Percentiles rank a stretch among this genome's conserved stretches.
Evolutionary conservation across 1,140 invertebrate genomes (phyloP).

Genomic region (Brachionus rotundiformis): DNA sequence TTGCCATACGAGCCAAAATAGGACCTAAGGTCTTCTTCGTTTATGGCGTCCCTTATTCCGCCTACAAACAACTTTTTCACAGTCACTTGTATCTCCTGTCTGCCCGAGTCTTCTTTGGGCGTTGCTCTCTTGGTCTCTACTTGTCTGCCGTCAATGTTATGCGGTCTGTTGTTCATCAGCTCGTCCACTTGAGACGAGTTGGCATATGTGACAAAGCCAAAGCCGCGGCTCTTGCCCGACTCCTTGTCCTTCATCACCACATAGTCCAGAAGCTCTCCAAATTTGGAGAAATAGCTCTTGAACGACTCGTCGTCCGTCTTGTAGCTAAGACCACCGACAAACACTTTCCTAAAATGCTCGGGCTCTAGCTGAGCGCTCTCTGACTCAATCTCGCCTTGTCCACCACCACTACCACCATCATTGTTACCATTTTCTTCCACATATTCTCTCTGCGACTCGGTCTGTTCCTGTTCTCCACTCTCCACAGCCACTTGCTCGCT

Average conservation of each 20-base stretch:
- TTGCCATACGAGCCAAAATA: conserved; percentile 77
- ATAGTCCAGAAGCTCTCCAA: conserved; percentile 32
- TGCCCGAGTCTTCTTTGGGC: conserved; percentile 83
- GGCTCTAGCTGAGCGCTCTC: conserved; percentile 7
- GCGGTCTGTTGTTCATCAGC: conserved; percentile 82
- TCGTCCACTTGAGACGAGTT: conserved; percentile 87
- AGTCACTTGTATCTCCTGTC: conserved; percentile 84
- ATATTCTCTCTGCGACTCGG: not conserved
- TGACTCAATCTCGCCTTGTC: not conserved
- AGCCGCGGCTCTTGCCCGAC: conserved; percentile 65
- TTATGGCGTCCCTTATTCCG: conserved; percentile 70
- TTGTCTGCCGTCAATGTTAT: conserved; percentile 77
- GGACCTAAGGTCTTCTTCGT: conserved; percentile 68
- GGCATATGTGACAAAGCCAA: conserved; percentile 94
- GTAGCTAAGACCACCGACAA: conserved; percentile 48
- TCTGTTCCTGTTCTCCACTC: not conserved
- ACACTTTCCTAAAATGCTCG: conserved; percentile 51
- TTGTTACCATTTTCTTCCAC: not conserved
- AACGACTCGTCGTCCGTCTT: conserved; percentile 48
- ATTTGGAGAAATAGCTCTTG: conserved; percentile 43
- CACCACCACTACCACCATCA: no score
- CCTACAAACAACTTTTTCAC: conserved; percentile 94
- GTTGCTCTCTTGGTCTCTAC: conserved; percentile 96
- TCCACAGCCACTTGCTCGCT: not conserved
- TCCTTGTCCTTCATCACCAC: conserved; percentile 52